Percentiles rank a stretch among this genome's conserved stretches.
phyloP scores from a whole-genome alignment of 64 coral and sea anemone species.

The Platygyra sinensis region DNA sequence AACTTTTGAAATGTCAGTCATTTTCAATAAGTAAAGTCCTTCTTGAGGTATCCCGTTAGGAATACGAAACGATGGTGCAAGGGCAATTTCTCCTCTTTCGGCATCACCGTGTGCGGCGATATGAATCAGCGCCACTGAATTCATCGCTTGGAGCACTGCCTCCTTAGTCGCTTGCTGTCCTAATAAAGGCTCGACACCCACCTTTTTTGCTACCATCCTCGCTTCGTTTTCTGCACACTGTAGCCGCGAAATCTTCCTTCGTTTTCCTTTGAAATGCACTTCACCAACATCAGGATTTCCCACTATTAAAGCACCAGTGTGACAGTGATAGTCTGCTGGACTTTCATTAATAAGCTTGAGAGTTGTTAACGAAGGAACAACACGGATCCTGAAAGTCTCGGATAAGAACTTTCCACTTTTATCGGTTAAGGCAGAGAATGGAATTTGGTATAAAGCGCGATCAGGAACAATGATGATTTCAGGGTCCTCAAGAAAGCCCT shows the following conservation, averaged over 20 bases:
- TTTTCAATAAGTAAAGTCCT: background rate
- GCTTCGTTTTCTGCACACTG: background rate
- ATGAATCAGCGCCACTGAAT: background rate
- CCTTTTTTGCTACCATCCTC: background rate
- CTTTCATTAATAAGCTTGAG: background rate
- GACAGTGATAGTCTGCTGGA: background rate
- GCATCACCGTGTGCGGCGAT: background rate
- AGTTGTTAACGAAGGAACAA: background rate
- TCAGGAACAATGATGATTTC: background rate
- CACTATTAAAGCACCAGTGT: constrained; percentile 2
- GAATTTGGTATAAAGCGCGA: background rate
- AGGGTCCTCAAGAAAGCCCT: background rate
- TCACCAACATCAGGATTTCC: background rate
- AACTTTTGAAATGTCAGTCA: background rate
- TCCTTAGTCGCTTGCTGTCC: background rate
- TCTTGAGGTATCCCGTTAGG: background rate
- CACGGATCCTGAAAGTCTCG: background rate
- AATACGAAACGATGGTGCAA: background rate
- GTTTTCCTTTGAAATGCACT: background rate
- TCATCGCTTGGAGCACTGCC: background rate
- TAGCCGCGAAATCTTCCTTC: background rate
- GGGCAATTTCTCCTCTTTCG: background rate
- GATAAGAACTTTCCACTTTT: background rate
- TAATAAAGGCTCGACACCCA: background rate
- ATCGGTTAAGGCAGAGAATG: background rate